phyloP scores from a whole-genome alignment of 2,797 vertebrate genomes.

The Pyrocephalus nanus region DNA sequence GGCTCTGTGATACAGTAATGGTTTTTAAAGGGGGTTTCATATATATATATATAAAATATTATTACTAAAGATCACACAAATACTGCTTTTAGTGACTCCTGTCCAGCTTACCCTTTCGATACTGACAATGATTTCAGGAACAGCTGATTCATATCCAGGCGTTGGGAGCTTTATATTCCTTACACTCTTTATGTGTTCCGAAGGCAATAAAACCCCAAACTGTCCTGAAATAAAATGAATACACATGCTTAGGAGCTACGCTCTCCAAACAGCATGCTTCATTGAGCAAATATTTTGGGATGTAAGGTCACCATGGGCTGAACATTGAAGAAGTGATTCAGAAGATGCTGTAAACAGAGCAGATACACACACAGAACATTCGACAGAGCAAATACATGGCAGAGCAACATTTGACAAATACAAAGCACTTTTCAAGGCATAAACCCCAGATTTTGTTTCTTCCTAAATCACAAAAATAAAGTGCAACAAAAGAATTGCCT shows the following conservation, averaged over 20 bases:
- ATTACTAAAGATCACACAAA: not conserved
- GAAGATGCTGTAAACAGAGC: not conserved
- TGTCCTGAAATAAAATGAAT: not conserved
- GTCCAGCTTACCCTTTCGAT: not conserved
- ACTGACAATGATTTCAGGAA: not conserved
- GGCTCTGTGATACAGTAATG: not conserved
- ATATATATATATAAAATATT: not conserved
- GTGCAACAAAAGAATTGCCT: not conserved
- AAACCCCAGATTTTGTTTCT: not conserved
- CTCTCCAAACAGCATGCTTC: not conserved
- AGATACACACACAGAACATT: not conserved
- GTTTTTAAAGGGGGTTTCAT: not conserved
- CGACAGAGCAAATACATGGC: not conserved
- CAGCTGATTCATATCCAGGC: not conserved
- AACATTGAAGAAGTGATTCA: not conserved
- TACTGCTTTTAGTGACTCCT: not conserved
- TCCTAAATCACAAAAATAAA: not conserved
- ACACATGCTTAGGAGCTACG: not conserved
- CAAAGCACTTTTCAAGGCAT: not conserved
- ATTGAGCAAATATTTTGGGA: slow-evolving; percentile 15
- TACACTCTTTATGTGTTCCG: not conserved
- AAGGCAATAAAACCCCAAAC: not conserved
- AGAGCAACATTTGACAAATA: slow-evolving; percentile 2
- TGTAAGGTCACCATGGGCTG: not conserved
- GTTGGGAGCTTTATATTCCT: not conserved